Base-by-base conservation (phyloP, 2,888 invertebrate species). In the Argyra leucocephala region DNA sequence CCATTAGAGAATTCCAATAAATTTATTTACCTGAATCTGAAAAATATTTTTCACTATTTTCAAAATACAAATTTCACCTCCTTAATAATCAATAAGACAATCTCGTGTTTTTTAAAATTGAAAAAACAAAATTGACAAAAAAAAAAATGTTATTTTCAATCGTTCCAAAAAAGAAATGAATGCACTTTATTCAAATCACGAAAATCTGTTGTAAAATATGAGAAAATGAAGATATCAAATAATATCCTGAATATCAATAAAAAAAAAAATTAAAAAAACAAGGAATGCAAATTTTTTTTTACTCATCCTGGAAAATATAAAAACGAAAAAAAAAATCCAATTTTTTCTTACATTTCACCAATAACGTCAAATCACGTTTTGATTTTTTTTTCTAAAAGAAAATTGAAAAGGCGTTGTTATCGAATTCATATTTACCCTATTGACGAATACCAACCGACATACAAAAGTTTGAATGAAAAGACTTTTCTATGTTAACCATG, bases 101-200 rank as follows among this genome's bases (percentile, higher is more conserved):
- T 18, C 48, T n/a, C 18, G 48, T 48, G 48, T 48, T 15, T 48
- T 48, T 5, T 48, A 31, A 31, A 18, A 48, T 48, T 2, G 18
- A 48, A 37, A 37, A 12, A 37, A 26, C 26, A 37, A 37, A 37
- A 37, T 10, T 15, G 12, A 15, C 5, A 18, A 48, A 48, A 48
- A 48, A 48, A 48, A n/a, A 48, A 48, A 3, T 18, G 31, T 12
- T 12, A 18, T 48, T 48, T 48, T 48, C 48, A 48, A 48, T 48
- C 48, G n/a, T n/a, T n/a, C n/a, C n/a, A 48, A 15, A 48, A 48
- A 48, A 48, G 48, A 48, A 48, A 48, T 48, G 48, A 48, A 48
- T 48, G 48, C 48, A 48, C 48, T 48, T 48, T 48, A 48, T 48
- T 48, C 48, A 48, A 48, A 48, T 48, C 48, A 48, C 48, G 48